Percentiles rank a stretch among this genome's conserved stretches.
Conservation (phyloP, 92 coral and sea anemone species). For the Zoanthus solanderi region DNA sequence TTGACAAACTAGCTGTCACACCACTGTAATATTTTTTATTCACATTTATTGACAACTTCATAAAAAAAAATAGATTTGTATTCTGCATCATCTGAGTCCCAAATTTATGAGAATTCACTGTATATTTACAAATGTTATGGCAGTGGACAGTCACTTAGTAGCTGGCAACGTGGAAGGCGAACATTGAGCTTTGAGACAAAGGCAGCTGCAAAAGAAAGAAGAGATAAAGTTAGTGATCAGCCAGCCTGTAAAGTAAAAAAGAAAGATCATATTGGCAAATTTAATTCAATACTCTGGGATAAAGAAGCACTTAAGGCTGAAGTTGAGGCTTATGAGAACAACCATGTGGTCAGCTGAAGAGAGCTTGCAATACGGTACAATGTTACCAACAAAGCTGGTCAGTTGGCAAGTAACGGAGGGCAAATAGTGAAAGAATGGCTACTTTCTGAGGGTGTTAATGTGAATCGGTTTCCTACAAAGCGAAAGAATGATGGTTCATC, state of each 20-base stretch:
- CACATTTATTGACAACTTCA: conserved; percentile 5
- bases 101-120: background rate
- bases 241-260: background rate
- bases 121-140: conserved; percentile 40
- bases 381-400: conserved; percentile 40
- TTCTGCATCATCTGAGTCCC: background rate
- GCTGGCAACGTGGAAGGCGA: conserved; percentile 20
- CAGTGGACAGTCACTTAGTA: conserved; percentile 43
- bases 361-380: conserved; percentile 51
- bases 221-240: background rate
- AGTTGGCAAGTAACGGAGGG: conserved; percentile 49
- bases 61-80: background rate
- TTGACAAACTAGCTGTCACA: background rate
- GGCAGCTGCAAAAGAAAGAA: conserved; percentile 48
- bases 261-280: conserved; percentile 52
- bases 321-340: conserved; percentile 49
- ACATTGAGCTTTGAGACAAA: conserved; percentile 3
- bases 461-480: conserved; percentile 50
- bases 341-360: background rate
- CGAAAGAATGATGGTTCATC: background rate
- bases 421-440: conserved; percentile 70
- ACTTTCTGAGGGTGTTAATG: conserved; percentile 47
- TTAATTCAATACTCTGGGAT: conserved; percentile 42
- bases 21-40: background rate
- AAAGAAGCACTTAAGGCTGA: conserved; percentile 57